phyloP scores from a whole-genome alignment of 2,888 invertebrate species.

The Drosophila formosana region DNA sequence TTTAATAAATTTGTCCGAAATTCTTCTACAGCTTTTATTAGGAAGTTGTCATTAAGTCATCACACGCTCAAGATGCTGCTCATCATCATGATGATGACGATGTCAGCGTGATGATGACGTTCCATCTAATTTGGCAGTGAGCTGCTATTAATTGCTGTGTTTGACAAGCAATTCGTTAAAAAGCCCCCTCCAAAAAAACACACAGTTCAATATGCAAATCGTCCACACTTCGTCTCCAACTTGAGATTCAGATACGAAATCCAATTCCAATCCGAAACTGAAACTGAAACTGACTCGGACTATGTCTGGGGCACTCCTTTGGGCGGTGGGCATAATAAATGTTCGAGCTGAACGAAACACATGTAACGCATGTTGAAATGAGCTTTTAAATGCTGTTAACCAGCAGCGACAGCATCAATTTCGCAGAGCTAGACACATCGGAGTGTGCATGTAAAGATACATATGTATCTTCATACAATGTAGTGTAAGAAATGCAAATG shows the following conservation, averaged over 20 bases:
- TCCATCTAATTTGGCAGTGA: slow-evolving; percentile 65
- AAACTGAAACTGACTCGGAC: slow-evolving; percentile 15
- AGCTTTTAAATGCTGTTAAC: slow-evolving; percentile 61
- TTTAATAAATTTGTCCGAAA: slow-evolving; percentile 71
- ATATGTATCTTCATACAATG: slow-evolving; percentile 27
- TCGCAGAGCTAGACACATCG: slow-evolving; percentile 47
- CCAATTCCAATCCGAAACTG: slow-evolving; percentile 13
- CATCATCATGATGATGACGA: background rate
- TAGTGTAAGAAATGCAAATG: slow-evolving; percentile 64
- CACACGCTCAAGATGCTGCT: slow-evolving; percentile 27
- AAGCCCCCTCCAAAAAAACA: slow-evolving; percentile 18
- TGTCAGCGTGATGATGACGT: slow-evolving; percentile 20
- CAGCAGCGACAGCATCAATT: slow-evolving; percentile 34
- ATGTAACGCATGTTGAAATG: slow-evolving; percentile 75
- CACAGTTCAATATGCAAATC: slow-evolving; percentile 63
- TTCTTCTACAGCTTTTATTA: slow-evolving; percentile 63
- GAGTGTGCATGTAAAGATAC: slow-evolving; percentile 6
- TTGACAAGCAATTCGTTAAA: slow-evolving; percentile 72
- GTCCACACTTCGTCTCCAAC: slow-evolving; percentile 20
- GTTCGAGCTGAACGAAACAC: slow-evolving; percentile 65
- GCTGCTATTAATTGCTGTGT: slow-evolving; percentile 71
- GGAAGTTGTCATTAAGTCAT: slow-evolving; percentile 78
- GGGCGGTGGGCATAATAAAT: slow-evolving; percentile 65
- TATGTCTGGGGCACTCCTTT: slow-evolving; percentile 47
- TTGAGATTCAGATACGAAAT: slow-evolving; percentile 14